A percentile compares a stretch with the other conserved stretches of the same genome.
These are phyloP conservation scores for Sarcophaga caerulescens DNA, from an alignment of 2,888 invertebrate genomes.

Conservation along the genomic window DNA sequence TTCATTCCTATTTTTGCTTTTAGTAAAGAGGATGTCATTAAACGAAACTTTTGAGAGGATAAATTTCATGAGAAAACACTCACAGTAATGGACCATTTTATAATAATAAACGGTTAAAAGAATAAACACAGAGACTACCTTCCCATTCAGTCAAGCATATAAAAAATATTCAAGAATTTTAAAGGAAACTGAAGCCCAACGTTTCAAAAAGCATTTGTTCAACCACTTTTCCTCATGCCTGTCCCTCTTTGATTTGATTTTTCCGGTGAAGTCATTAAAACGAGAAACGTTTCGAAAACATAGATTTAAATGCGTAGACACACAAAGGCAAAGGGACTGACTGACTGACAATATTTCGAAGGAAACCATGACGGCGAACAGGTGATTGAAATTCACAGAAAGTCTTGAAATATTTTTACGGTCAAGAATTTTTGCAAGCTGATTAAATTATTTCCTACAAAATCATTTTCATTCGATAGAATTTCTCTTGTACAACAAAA, in stretches of 20 bases:
- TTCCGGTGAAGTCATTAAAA: constrained; percentile 39
- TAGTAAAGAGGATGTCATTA: too few species aligned
- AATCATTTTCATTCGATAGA: constrained; percentile 23
- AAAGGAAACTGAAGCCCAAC: too few species aligned
- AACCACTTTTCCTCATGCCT: constrained; percentile 15
- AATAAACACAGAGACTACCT: too few species aligned
- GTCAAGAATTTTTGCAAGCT: constrained; percentile 60
- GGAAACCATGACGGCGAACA: constrained; percentile 6
- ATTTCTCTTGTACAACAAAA: background rate
- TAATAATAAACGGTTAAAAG: background rate
- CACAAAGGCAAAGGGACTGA: background rate
- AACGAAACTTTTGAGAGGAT: too few species aligned
- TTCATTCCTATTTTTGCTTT: too few species aligned
- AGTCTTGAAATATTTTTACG: constrained; percentile 57
- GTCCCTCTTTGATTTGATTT: constrained; percentile 38
- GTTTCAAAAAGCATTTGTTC: constrained; percentile 55
- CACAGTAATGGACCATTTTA: constrained; percentile 24
- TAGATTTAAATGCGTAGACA: background rate
- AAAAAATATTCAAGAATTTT: too few species aligned
- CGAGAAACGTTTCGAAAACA: background rate
- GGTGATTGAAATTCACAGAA: constrained; percentile 61
- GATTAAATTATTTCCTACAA: constrained; percentile 40
- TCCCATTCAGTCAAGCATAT: too few species aligned
- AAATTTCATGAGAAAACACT: constrained; percentile 1
- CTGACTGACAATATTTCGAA: background rate